phyloP scores from a whole-genome alignment of 2,113 vertebrate species.

The Ciconia boyciana region DNA sequence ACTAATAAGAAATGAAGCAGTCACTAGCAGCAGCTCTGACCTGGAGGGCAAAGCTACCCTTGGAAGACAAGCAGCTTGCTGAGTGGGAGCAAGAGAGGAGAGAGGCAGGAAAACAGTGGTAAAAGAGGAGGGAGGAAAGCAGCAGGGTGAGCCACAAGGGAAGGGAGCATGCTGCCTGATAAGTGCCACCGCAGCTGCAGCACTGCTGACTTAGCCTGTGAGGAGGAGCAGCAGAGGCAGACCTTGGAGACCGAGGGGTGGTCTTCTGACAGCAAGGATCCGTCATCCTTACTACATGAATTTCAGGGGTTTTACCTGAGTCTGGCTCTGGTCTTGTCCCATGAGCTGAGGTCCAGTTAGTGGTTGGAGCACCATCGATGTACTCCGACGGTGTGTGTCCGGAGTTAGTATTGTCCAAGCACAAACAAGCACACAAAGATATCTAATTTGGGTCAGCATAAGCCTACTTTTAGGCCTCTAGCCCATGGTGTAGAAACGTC shows the following conservation, averaged over 20 bases:
- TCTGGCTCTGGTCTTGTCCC: background rate
- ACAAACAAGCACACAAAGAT: background rate
- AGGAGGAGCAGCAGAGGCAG: background rate
- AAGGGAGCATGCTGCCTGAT: background rate
- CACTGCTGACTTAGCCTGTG: background rate
- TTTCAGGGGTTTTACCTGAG: background rate
- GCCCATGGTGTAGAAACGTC: background rate
- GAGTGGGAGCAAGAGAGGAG: background rate
- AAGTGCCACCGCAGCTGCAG: background rate
- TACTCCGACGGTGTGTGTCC: background rate
- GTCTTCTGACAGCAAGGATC: background rate
- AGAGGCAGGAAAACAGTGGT: background rate
- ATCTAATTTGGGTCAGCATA: background rate
- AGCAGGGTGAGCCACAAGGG: background rate
- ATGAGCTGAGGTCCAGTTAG: background rate
- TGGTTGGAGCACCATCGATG: background rate
- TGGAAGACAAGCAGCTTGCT: background rate
- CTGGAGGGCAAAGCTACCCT: background rate
- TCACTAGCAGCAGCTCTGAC: slow-evolving; percentile 1
- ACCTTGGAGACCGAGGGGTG: background rate
- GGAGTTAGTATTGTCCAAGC: background rate
- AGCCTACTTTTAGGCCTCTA: background rate
- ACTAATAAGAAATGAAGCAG: background rate
- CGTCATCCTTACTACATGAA: background rate
- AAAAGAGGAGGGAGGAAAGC: background rate